phyloP scores from a whole-genome alignment of 2,797 vertebrate species.

The Alauda arvensis region DNA sequence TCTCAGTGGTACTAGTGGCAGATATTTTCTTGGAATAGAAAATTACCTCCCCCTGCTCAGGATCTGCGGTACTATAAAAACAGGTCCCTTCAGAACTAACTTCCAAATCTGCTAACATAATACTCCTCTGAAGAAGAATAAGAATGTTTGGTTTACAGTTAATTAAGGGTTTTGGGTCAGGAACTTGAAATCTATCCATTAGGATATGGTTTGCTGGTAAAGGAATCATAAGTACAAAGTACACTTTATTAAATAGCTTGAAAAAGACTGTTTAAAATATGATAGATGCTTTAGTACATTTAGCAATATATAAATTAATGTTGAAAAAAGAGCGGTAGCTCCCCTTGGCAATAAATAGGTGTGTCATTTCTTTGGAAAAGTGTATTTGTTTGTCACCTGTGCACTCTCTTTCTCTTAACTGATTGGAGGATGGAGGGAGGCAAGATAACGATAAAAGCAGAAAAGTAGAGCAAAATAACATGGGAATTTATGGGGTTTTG shows the following conservation, averaged over 20 bases:
- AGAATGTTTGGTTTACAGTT: slow-evolving; percentile 49
- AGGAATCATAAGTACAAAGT: slow-evolving; percentile 45
- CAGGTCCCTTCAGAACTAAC: slow-evolving; percentile 32
- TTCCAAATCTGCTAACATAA: slow-evolving; percentile 57
- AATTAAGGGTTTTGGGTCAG: slow-evolving; percentile 47
- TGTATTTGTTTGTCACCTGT: background rate
- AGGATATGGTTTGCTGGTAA: slow-evolving; percentile 57
- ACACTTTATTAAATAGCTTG: slow-evolving; percentile 41
- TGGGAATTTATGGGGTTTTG: background rate
- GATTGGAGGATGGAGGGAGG: background rate
- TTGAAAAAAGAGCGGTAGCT: background rate
- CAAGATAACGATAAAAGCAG: background rate
- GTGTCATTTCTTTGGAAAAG: background rate
- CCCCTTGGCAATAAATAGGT: background rate
- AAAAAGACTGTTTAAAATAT: slow-evolving; percentile 29
- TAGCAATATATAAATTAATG: slow-evolving; percentile 6
- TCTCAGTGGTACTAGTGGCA: slow-evolving; percentile 7
- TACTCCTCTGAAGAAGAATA: slow-evolving; percentile 57
- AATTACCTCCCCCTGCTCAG: slow-evolving; percentile 15
- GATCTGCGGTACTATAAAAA: slow-evolving; percentile 52
- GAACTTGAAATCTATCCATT: slow-evolving; percentile 61
- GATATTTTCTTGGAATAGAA: slow-evolving; percentile 65
- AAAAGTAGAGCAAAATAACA: background rate
- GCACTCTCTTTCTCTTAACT: background rate
- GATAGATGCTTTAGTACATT: slow-evolving; percentile 14